A percentile compares a stretch with the other conserved stretches of the same genome.
Evolutionary conservation across 2,888 invertebrate species (phyloP).

Genomic region (Drosophila eohydei): DNA sequence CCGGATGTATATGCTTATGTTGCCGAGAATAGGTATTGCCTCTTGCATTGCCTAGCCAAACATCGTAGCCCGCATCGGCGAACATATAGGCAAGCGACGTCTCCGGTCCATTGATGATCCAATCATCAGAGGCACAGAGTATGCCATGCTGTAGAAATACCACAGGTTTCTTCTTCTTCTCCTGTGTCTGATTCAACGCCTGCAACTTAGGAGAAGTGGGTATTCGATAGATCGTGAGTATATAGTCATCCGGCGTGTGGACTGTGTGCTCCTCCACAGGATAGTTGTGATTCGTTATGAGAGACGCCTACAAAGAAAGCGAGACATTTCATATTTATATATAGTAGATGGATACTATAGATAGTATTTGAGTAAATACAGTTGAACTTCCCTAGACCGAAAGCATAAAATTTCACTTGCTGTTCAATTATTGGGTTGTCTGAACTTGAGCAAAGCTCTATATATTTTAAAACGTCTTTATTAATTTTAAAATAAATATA

Average conservation of each 20-base stretch:
- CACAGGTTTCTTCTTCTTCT: conserved; percentile 69
- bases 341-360: too few species aligned
- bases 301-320: conserved; percentile 65
- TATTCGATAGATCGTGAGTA: conserved; percentile 83
- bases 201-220: conserved; percentile 75
- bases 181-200: conserved; percentile 28
- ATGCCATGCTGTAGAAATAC: conserved; percentile 90
- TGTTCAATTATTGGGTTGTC: too few species aligned
- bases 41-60: conserved; percentile 93
- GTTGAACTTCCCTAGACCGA: too few species aligned
- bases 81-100: conserved; percentile 86
- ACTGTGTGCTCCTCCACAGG: conserved; percentile 88
- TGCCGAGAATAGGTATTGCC: conserved; percentile 87
- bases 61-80: conserved; percentile 89
- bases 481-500: too few species aligned
- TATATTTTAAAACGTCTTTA: too few species aligned
- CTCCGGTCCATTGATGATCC: conserved; percentile 89
- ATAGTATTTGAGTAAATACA: too few species aligned
- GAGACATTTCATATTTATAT: too few species aligned
- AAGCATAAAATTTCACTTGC: too few species aligned
- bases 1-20: conserved; percentile 85
- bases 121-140: conserved; percentile 89
- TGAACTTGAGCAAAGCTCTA: too few species aligned
- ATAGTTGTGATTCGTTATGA: conserved; percentile 85
- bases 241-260: conserved; percentile 80